A percentile compares a stretch with the other conserved stretches of the same genome.
Evolutionary conservation across 2,888 invertebrate species (phyloP).

Genomic region (Metacarcinus magister): DNA sequence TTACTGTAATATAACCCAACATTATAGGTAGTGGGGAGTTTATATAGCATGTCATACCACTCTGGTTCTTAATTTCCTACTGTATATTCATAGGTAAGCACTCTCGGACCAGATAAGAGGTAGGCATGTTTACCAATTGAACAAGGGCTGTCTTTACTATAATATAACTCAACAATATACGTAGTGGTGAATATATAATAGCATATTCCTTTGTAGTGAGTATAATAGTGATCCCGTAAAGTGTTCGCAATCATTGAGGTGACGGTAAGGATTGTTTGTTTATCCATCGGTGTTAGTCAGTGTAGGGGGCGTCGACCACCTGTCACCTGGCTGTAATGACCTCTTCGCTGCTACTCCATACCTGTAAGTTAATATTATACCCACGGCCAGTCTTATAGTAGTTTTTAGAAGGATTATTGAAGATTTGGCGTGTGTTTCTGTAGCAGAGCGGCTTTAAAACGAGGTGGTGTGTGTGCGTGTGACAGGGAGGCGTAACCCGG

Average conservation of each 20-base stretch:
- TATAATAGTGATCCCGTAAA: constrained; percentile 42
- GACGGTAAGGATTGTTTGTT: not conserved
- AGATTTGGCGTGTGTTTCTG: not conserved
- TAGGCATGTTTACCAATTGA: no score
- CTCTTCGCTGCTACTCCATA: not conserved
- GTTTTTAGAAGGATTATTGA: no score
- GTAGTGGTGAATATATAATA: no score
- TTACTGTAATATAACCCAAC: not conserved
- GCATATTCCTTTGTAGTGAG: not conserved
- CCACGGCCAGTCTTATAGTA: no score
- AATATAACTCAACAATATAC: no score
- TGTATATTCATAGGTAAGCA: no score
- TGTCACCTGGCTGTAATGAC: not conserved
- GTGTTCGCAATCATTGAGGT: constrained; percentile 47
- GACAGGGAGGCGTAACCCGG: not conserved
- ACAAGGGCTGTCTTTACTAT: no score
- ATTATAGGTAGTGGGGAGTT: no score
- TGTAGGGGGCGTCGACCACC: not conserved
- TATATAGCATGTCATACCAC: no score
- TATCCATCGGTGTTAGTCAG: not conserved
- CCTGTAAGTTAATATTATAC: not conserved
- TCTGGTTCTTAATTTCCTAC: no score
- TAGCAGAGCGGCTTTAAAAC: no score
- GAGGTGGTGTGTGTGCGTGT: not conserved
- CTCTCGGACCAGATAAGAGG: no score